These are phyloP conservation scores for Stenotaenia linearis DNA, from an alignment of 2,888 invertebrate species.

Conservation along the genomic window DNA sequence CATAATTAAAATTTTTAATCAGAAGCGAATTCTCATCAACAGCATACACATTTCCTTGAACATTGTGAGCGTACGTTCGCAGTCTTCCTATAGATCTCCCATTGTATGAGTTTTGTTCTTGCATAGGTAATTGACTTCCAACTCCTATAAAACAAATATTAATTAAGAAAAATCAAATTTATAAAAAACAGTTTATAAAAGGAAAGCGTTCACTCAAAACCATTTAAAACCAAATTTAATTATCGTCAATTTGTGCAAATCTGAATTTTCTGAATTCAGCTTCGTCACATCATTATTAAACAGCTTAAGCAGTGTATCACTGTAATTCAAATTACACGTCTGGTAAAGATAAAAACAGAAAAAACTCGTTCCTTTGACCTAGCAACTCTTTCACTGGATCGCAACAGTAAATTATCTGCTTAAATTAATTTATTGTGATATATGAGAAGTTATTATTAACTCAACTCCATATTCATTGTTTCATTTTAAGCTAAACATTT, in stretches of 20 bases:
- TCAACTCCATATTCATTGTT: no score
- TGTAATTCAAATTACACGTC: not conserved
- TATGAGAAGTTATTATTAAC: not conserved
- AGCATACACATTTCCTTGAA: constrained; percentile 69
- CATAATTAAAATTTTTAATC: constrained; percentile 80
- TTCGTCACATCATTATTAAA: no score
- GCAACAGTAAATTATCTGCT: not conserved
- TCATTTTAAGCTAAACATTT: no score
- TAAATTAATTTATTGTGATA: no score
- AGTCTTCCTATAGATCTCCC: constrained; percentile 32
- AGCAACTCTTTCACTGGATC: not conserved
- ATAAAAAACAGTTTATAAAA: no score
- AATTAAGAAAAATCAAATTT: not conserved
- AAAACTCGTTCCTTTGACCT: not conserved
- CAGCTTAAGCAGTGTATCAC: no score
- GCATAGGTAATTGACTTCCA: not conserved
- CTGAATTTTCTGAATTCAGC: no score
- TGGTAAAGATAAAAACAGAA: not conserved
- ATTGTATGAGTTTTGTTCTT: constrained; percentile 26
- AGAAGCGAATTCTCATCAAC: constrained; percentile 81
- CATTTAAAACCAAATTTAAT: no score
- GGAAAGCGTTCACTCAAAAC: no score
- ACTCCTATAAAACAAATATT: not conserved
- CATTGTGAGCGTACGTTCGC: constrained; percentile 30
- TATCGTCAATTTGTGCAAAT: no score